Base-by-base conservation (phyloP, 2,888 invertebrate genomes). In the Temnothorax ravouxi region DNA sequence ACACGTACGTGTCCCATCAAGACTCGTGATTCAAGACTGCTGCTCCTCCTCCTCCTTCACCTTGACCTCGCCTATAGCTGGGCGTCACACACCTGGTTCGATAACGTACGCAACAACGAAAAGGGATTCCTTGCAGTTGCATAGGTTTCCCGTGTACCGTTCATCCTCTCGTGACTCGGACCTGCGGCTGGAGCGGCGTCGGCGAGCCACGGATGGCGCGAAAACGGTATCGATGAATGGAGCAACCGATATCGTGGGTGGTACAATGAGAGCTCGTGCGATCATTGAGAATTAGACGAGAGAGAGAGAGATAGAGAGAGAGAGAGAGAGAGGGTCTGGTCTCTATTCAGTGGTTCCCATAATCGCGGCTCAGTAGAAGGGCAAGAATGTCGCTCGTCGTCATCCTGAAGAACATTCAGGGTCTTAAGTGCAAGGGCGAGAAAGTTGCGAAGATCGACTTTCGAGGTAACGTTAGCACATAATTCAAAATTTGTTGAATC, bases 391-490 rank as follows among this genome's bases (percentile, higher is more conserved):
- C 97, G 91, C 96, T 97, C 61, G 95, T 96, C 15, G 96, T 97
- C 25, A 96, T 96, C 92, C 93, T 97, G 62, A 96, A 96, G 93
- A 96, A 97, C 89, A 96, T 97, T 93, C 97, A 97, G 95, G 95
- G 97, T 75, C 95, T 97, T 25, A 97, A 97, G 94, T 96, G 96
- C 92, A 97, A 96, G 93, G 96, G 96, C 15, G 97, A 97, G 89
- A 96, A 97, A 92, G 96, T 96, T 87, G 97, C 96, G 74, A 96
- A 96, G 89, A 95, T 97, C 88, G 97, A 97, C 88, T 98, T 98
- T 93, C 95, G 98, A 96, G 98, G 98, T 98, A 95, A 91, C 75
- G 21, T 71, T 41, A 13, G 13, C 34, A 41, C 59, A 34, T 64
- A 44, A 54, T 29, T 41, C 13, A 2, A 38, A 34, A n/a, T 72